These are phyloP conservation scores for Recurvirostra avosetta DNA, from an alignment of 2,113 vertebrate species.

Conservation along the genomic window DNA sequence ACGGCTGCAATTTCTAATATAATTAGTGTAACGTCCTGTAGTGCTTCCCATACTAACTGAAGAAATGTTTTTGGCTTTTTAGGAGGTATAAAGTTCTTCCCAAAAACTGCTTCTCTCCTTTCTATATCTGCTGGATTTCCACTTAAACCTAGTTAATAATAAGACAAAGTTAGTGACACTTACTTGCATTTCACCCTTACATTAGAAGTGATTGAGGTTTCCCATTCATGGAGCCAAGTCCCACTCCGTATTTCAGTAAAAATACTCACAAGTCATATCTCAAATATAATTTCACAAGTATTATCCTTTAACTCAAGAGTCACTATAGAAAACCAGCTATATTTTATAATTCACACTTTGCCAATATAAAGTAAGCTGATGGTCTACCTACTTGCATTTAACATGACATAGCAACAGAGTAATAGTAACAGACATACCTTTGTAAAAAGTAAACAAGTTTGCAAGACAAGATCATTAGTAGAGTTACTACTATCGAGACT, in stretches of 20 bases:
- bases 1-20: slow-evolving; percentile 99
- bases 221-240: neutral
- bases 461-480: slow-evolving; percentile 26
- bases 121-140: slow-evolving; percentile 94
- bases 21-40: slow-evolving; percentile 99
- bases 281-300: neutral
- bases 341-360: neutral
- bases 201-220: neutral
- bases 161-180: slow-evolving; percentile 54
- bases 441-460: neutral
- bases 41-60: slow-evolving; percentile 99
- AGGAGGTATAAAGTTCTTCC: slow-evolving; percentile 98
- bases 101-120: slow-evolving; percentile 93
- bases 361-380: neutral
- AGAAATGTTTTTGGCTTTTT: slow-evolving; percentile 99
- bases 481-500: neutral
- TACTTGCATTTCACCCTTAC: neutral
- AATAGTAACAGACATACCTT: slow-evolving; percentile 8
- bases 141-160: slow-evolving; percentile 85
- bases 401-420: neutral
- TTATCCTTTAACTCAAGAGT: neutral
- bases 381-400: neutral
- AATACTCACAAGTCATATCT: neutral
- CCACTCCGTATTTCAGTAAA: neutral
- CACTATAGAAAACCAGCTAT: neutral